Evolutionary conservation across 1,140 invertebrate genomes (phyloP), one percentile per base, ranked within the genome.

Genomic region (Drosophila sp.): DNA sequence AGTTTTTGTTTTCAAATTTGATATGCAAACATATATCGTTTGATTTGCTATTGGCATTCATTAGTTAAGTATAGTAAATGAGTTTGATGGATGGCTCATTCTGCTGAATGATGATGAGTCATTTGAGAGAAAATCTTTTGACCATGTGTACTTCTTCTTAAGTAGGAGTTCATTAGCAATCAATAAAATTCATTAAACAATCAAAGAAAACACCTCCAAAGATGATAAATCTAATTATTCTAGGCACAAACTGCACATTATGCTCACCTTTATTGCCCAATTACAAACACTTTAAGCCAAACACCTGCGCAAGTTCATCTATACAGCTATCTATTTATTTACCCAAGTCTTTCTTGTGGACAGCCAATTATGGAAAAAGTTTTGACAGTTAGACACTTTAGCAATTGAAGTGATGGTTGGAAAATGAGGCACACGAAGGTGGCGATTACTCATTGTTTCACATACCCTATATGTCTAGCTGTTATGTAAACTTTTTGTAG

Each of bases 271-370:
- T 72, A 80, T 67, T 77, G 55, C 62, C 72, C 66, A 80, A 80
- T 87, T 82, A 69, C 78, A 79, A 17, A 64, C 66, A 38, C 74
- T 41, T 41, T 3, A 27, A 17, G 66, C 33, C 40, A 41, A 40
- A 78, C 79, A 87, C 83, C 83, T 87, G 83, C 60, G 62, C 47
- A 27, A 4, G 40, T 56, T 27, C 62, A 5, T 44, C 23, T 66
- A 17, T 40, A 54, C 62, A 40, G 35, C 56, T 66, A 44, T 71
- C 70, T 70, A 65, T 66, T 63, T 44, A 32, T 65, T 65, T 66
- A 58, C 27, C 44, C 56, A 73, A 56, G 50, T 50, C 38, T 67
- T 55, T 10, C 32, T 61, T 70, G 47, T 62, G 54, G 71, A 60
- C 33, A 62, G 67, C 64, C 64, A 60, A 65, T 70, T 80, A 70